These are phyloP conservation scores for Cantharis nigra DNA, from an alignment of 2,888 invertebrate species.

Conservation along the genomic window DNA sequence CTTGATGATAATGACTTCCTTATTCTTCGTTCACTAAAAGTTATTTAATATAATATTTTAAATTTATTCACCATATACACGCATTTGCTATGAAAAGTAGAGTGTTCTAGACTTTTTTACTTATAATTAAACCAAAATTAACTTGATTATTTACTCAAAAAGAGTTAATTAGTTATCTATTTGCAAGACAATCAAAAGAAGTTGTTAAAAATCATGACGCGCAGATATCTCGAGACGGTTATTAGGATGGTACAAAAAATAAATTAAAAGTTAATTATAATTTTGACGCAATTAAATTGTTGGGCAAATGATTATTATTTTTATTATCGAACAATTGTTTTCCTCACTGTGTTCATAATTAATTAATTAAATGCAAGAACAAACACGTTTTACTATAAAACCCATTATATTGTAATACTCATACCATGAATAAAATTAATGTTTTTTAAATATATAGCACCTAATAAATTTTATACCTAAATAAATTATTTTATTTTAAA, in stretches of 20 bases:
- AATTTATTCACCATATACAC: background rate
- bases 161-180: conserved; percentile 16
- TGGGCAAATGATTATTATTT: background rate
- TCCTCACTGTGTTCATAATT: background rate
- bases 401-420: background rate
- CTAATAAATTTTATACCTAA: too few species aligned
- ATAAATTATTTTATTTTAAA: too few species aligned
- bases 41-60: background rate
- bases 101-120: background rate
- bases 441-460: too few species aligned
- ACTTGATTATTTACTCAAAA: conserved; percentile 5
- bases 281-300: conserved; percentile 1
- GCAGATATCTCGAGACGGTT: conserved; percentile 8
- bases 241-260: conserved; percentile 5
- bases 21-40: background rate
- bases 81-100: background rate
- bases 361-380: background rate
- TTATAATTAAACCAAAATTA: conserved; percentile 8
- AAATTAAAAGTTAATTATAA: conserved; percentile 3
- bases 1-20: background rate
- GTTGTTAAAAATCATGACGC: conserved; percentile 18
- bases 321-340: background rate
- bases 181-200: conserved; percentile 12
- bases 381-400: background rate
- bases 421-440: background rate